Conservation (phyloP, 2,113 vertebrate species). For the Aptenodytes forsteri region DNA sequence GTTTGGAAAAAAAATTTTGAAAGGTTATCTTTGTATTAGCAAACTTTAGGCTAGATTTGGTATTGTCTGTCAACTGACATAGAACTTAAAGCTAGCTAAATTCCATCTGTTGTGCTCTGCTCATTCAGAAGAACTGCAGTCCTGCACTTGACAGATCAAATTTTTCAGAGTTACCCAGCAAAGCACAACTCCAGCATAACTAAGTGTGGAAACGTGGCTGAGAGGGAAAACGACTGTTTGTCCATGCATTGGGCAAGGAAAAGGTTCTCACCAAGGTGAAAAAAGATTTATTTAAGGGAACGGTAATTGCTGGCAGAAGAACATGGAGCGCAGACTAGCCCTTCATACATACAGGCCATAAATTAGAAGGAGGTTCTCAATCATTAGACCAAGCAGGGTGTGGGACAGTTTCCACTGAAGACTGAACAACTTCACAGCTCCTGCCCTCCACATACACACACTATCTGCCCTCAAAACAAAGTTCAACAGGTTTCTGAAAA, state of each 20-base stretch:
- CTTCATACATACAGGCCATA: neutral
- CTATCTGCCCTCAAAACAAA: neutral
- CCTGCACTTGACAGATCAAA: neutral
- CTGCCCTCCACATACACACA: neutral
- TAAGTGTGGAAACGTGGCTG: neutral
- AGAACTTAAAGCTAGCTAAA: neutral
- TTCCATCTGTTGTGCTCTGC: neutral
- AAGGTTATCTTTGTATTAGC: neutral
- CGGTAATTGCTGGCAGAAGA: neutral
- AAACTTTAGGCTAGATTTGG: neutral
- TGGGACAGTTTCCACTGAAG: neutral
- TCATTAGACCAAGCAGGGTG: neutral
- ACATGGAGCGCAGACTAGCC: accelerated
- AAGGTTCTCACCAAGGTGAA: neutral
- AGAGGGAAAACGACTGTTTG: neutral
- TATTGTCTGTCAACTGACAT: neutral
- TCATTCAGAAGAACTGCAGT: neutral
- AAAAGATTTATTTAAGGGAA: neutral
- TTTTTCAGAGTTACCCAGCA: neutral
- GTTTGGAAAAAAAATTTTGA: neutral
- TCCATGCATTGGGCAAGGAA: neutral
- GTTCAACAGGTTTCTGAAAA: neutral
- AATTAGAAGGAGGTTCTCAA: neutral
- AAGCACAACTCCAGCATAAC: neutral
- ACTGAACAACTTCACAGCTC: neutral